Percentiles rank a stretch among this genome's conserved stretches.
Conservation (phyloP, 1,140 invertebrate genomes). For the Drosophila carrolli region DNA sequence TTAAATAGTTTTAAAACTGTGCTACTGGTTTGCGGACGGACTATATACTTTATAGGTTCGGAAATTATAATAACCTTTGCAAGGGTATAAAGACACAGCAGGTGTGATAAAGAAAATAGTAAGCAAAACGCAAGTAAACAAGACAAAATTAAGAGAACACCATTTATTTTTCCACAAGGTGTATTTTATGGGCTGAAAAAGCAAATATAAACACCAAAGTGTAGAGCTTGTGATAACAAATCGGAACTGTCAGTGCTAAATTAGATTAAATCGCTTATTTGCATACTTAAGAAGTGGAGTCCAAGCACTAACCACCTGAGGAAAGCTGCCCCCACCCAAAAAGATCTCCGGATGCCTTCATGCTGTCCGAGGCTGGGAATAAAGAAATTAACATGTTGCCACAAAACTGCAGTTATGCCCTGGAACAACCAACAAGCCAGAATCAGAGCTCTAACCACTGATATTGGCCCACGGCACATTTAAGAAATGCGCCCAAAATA, state of each 20-base stretch:
- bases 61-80: no score
- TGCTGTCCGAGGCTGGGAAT: constrained; percentile 52
- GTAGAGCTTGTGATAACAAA: constrained; percentile 12
- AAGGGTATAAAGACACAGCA: background rate
- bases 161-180: background rate
- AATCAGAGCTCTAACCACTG: constrained; percentile 20
- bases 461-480: constrained; percentile 54
- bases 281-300: background rate
- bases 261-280: constrained; percentile 31
- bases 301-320: constrained; percentile 11
- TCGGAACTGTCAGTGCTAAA: constrained; percentile 24
- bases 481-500: constrained; percentile 74
- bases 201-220: background rate
- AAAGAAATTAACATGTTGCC: constrained; percentile 80
- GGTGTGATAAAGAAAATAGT: background rate
- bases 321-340: constrained; percentile 19
- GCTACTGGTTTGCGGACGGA: no score
- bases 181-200: constrained; percentile 5
- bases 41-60: no score
- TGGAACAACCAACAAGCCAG: constrained; percentile 47
- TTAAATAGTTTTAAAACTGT: no score
- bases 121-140: background rate
- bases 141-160: background rate
- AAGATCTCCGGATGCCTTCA: constrained; percentile 10
- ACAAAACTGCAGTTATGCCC: constrained; percentile 77